Conservation (phyloP, 2,888 invertebrate genomes). For the Drosophila borealis region DNA sequence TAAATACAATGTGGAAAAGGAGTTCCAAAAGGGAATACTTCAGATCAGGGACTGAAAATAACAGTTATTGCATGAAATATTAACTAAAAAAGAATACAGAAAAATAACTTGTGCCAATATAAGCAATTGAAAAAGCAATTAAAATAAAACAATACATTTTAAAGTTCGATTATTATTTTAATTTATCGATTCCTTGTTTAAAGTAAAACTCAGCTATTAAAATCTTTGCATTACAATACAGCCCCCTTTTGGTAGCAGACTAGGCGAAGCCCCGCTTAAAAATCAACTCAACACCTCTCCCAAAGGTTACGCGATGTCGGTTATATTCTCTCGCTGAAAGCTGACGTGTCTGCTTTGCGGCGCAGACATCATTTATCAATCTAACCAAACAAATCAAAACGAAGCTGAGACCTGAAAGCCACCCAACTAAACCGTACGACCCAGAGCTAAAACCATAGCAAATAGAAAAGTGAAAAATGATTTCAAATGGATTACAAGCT, state of each 20-base stretch:
- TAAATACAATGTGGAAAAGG: too few species aligned
- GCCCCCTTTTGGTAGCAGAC: not conserved
- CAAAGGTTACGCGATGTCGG: slow-evolving; percentile 18
- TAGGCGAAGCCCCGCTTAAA: not conserved
- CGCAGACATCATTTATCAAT: slow-evolving; percentile 76
- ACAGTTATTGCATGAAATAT: too few species aligned
- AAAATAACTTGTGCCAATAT: too few species aligned
- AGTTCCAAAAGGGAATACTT: too few species aligned
- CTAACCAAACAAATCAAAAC: slow-evolving; percentile 75
- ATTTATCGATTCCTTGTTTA: too few species aligned
- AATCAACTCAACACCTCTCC: slow-evolving; percentile 28
- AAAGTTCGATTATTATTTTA: too few species aligned
- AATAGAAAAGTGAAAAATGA: slow-evolving; percentile 76
- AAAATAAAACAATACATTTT: too few species aligned
- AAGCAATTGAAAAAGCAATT: too few species aligned
- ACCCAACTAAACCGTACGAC: slow-evolving; percentile 5
- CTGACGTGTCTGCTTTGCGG: slow-evolving; percentile 67
- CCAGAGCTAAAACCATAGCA: slow-evolving; percentile 60
- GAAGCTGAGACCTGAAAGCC: slow-evolving; percentile 43
- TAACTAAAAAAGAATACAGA: too few species aligned
- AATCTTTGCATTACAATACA: not conserved
- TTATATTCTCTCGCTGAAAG: slow-evolving; percentile 22
- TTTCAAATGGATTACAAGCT: slow-evolving; percentile 76
- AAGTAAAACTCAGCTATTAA: not conserved
- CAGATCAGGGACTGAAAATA: too few species aligned